Conservation (phyloP, 2,888 invertebrate genomes). For the Xestia sexstrigata region DNA sequence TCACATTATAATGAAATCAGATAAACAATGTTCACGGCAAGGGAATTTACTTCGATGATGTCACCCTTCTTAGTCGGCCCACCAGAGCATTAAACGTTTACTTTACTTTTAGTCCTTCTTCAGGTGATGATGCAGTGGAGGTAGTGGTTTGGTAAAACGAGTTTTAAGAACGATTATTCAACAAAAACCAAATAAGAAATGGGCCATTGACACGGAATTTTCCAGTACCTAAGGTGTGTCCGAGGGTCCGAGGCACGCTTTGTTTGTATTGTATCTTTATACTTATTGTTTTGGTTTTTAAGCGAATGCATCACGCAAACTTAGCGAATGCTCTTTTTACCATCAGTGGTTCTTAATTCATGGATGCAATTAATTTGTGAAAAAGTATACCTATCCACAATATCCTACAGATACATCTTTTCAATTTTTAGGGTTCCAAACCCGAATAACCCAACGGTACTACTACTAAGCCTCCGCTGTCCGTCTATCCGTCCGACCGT, state of each 20-base stretch:
- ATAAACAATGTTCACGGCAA: not conserved
- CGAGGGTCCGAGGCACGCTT: not conserved
- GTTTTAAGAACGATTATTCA: not conserved
- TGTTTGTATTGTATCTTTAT: not conserved
- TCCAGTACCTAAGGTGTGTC: not conserved
- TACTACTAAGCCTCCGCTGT: no score
- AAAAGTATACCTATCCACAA: not conserved
- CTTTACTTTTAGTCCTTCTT: not conserved
- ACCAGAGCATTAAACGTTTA: not conserved
- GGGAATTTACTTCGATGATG: slow-evolving; percentile 10
- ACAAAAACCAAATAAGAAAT: slow-evolving; percentile 13
- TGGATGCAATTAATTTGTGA: not conserved
- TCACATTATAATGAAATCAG: no score
- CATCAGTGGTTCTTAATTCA: not conserved
- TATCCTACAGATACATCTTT: not conserved
- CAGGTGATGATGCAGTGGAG: not conserved
- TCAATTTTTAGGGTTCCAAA: no score
- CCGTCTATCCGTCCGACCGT: no score
- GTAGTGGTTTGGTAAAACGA: not conserved
- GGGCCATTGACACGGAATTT: slow-evolving; percentile 14
- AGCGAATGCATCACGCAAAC: not conserved
- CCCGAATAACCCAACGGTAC: no score
- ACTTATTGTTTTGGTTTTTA: slow-evolving; percentile 1
- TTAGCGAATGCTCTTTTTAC: not conserved
- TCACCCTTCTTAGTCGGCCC: not conserved